These are phyloP conservation scores for Diachasmimorpha longicaudata DNA, from an alignment of 1,140 invertebrate species.

Conservation along the genomic window DNA sequence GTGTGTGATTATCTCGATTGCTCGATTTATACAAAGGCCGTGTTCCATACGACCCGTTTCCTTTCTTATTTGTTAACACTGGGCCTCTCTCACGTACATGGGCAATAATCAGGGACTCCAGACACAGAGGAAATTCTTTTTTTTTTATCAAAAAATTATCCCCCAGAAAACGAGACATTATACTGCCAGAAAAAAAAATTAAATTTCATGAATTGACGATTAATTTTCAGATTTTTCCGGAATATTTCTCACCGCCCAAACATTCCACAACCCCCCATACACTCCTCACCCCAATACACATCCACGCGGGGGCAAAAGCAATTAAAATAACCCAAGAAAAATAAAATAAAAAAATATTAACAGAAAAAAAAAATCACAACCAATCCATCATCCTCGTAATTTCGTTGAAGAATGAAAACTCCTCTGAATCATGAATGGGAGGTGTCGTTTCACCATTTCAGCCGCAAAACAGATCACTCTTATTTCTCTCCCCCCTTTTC, in stretches of 20 bases:
- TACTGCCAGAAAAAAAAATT: too few relatives aligned
- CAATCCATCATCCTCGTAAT: conserved; percentile 10
- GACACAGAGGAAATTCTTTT: background rate
- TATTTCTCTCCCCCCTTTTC: background rate
- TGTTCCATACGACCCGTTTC: background rate
- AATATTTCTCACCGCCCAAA: too few relatives aligned
- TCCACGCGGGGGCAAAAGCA: background rate
- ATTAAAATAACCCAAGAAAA: background rate
- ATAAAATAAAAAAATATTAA: background rate
- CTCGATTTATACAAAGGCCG: conserved; percentile 46
- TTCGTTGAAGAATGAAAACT: background rate
- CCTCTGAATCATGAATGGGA: background rate
- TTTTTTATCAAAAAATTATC: background rate
- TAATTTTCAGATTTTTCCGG: too few relatives aligned
- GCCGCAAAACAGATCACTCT: conserved; percentile 16
- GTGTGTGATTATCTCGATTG: conserved; percentile 53
- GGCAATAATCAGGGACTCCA: background rate
- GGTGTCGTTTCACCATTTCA: background rate
- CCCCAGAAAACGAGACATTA: too few relatives aligned
- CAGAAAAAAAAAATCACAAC: background rate
- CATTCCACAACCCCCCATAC: too few relatives aligned
- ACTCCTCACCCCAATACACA: too few relatives aligned
- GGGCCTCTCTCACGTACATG: background rate
- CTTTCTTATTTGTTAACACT: background rate
- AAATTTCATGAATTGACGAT: too few relatives aligned